Base-by-base conservation (phyloP, 2,888 invertebrate genomes). In the Meganola albula region DNA sequence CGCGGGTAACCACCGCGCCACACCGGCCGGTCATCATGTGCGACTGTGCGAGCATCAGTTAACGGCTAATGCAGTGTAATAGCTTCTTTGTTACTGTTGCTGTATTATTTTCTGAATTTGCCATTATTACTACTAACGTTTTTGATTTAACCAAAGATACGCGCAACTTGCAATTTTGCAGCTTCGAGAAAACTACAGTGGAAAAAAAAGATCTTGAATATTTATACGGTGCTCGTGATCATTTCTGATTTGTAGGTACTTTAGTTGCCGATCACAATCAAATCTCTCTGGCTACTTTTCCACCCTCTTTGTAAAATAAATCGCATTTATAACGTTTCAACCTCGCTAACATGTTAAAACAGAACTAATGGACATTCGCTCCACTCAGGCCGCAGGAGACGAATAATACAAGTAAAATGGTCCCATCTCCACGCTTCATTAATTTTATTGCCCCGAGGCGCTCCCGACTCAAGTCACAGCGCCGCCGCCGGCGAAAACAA, bases 301-400 rank as follows among this genome's bases (percentile, higher is more conserved):
- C 77, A 78, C 79, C 83, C 84, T 74, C 82, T 72, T 76, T 69
- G 67, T 67, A 74, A 66, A 80, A 79, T 79, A 84, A 85, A 85
- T 85, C 83, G 80, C 77, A 85, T 85, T 85, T 84, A 78, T 80
- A 83, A 82, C 79, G 78, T 84, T 84, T 85, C 85, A 84, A 83
- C 83, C 74, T 83, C 80, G 80, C 84, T 85, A 85, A 85, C 84
- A 85, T 84, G 85, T 85, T 85, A 84, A 85, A 85, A 85, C 83
- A 84, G 85, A 85, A 85, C 85, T 84, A 85, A 85, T 85, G 84
- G 84, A 84, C 84, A 85, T 85, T 85, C 84, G 84, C 77, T 85
- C 66, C 83, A 82, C 82, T 76, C 74, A 78, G 83, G 76, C 78
- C 82, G 78, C 83, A 82, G 70, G 83, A 84, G 84, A 83, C 77